A percentile compares a stretch with the other conserved stretches of the same genome.
phyloP scores from a whole-genome alignment of 2,797 vertebrate species.

The Acomys russatus region DNA sequence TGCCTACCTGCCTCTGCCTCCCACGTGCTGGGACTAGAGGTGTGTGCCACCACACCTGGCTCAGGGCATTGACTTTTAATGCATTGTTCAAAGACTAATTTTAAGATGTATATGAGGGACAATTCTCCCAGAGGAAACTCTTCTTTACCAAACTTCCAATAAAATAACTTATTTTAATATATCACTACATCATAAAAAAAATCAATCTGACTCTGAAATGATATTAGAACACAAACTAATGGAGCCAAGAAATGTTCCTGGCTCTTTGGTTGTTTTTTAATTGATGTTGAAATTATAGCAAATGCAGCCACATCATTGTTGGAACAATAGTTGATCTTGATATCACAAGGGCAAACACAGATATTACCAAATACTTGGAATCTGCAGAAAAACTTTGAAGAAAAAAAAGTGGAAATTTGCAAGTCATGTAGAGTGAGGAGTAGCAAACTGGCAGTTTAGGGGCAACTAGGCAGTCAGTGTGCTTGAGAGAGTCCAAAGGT shows the following conservation, averaged over 20 bases:
- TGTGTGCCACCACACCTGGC: too few relatives aligned
- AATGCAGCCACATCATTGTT: conserved; percentile 67
- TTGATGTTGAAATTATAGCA: conserved; percentile 76
- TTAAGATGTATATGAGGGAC: background rate
- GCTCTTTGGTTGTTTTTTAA: conserved; percentile 63
- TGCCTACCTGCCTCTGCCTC: too few relatives aligned
- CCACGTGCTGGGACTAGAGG: too few relatives aligned
- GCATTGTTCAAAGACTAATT: conserved; percentile 37
- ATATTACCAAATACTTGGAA: conserved; percentile 78
- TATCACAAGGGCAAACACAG: conserved; percentile 70
- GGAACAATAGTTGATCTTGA: conserved; percentile 66
- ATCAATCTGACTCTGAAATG: conserved; percentile 58
- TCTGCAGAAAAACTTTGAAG: conserved; percentile 51
- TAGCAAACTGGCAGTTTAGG: conserved; percentile 35
- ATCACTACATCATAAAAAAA: conserved; percentile 34
- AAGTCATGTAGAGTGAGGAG: conserved; percentile 42
- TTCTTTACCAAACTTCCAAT: conserved; percentile 49
- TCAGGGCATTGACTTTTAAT: background rate
- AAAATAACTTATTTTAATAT: conserved; percentile 46
- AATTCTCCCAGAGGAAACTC: background rate
- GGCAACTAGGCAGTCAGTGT: background rate
- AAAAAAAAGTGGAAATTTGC: conserved; percentile 65
- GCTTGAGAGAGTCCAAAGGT: background rate
- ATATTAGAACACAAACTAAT: conserved; percentile 45
- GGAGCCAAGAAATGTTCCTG: conserved; percentile 67